Evolutionary conservation across 2,797 vertebrate genomes (phyloP), one percentile per base, ranked within the genome.

Genomic region (Dicrostonyx torquatus): DNA sequence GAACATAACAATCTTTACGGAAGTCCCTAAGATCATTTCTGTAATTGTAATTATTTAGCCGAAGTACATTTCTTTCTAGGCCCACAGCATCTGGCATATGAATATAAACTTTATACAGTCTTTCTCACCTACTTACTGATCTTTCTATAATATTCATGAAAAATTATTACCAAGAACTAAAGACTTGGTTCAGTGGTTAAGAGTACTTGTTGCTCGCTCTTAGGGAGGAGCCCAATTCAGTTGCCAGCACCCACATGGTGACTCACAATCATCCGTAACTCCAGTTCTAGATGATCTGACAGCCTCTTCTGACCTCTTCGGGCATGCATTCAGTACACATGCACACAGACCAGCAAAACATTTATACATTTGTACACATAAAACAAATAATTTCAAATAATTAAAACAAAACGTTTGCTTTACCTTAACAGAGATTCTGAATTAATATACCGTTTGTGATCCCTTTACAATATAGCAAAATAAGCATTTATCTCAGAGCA

Each of bases 381-480:
- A 34, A 34, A 48, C 13, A 64, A 64, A 64, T 43, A 64, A 83
- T 45, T 3, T 64, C 43, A 34, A 84, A 48, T 3, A 10, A 31
- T 24, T 62, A 60, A 48, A 40, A 87, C 40, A 9, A 40, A 43
- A 64, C 45, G 53, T 40, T 80, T 90, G 62, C 1, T 95, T 95
- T 83, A 45, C 17, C 3, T 58, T 77, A 75, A 17, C 29, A 79
- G 68, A 64, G 45, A 75, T 62, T 93, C 14, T 62, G 89, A 90
- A 34, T 2, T 91, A 34, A 73, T 55, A 18, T 53, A 17, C 12
- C 4, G 53, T 91, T 92, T 95, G 48, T 95, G 34, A 40, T 18
- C 94, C 9, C 6, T 84, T 93, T 79, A 91, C 78, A 43, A 86
- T 20, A 45, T n/a, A 64, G 34, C 40, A 62, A 88, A 80, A 94